Conservation (phyloP, 2,113 vertebrate genomes). For the Etia nguti region DNA sequence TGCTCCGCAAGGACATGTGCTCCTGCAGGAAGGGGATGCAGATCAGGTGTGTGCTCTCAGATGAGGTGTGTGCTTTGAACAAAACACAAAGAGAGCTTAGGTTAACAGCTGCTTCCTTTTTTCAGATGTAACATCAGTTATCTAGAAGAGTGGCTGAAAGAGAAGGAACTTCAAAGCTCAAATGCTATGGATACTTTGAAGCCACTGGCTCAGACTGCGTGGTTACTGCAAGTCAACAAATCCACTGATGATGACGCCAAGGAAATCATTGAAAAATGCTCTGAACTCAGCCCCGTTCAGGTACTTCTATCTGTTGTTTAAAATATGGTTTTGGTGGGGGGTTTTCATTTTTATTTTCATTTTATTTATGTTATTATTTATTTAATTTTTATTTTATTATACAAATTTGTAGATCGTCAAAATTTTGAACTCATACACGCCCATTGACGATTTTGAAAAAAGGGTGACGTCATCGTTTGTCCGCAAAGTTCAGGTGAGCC, state of each 20-base stretch:
- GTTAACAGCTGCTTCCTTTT: neutral
- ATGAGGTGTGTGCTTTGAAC: slow-evolving; percentile 79
- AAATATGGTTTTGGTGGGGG: accelerated
- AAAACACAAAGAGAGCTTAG: neutral
- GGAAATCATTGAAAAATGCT: slow-evolving; percentile 84
- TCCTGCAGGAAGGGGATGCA: slow-evolving; percentile 99
- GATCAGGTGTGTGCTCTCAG: slow-evolving; percentile 87
- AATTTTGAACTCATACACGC: slow-evolving; percentile 96
- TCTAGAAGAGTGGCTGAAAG: slow-evolving; percentile 96
- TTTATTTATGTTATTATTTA: too few species aligned
- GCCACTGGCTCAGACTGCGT: slow-evolving; percentile 88
- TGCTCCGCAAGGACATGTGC: slow-evolving; percentile 98
- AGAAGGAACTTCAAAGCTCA: slow-evolving; percentile 84
- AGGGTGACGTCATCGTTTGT: slow-evolving; percentile 89
- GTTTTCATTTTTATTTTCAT: accelerated
- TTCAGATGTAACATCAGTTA: slow-evolving; percentile 96
- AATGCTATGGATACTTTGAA: slow-evolving; percentile 85
- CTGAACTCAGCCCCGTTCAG: slow-evolving; percentile 86
- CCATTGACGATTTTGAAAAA: slow-evolving; percentile 97
- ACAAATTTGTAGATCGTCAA: slow-evolving; percentile 87
- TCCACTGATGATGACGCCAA: slow-evolving; percentile 87
- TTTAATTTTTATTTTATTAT: too few species aligned
- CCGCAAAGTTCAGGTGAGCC: slow-evolving; percentile 89
- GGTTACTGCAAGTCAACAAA: slow-evolving; percentile 97
- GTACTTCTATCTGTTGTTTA: slow-evolving; percentile 53